phyloP scores from a whole-genome alignment of 2,797 vertebrate genomes.

The Characodon lateralis region DNA sequence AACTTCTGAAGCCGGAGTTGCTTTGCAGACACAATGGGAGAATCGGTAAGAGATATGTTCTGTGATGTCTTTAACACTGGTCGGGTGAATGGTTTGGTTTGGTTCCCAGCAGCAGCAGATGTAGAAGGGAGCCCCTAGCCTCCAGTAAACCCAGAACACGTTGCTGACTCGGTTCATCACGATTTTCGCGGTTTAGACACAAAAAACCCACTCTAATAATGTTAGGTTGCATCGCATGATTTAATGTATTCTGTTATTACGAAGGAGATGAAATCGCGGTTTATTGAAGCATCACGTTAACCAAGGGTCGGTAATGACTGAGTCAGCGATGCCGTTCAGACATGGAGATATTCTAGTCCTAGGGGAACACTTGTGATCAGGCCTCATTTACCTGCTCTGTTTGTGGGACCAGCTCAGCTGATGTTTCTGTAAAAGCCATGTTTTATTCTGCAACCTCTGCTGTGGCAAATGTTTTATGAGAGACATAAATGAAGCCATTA shows the following conservation, averaged over 20 bases:
- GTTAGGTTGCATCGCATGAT: slow-evolving; percentile 49
- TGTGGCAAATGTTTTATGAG: too few species aligned
- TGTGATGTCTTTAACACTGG: not conserved
- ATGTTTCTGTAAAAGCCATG: not conserved
- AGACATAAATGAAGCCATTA: too few species aligned
- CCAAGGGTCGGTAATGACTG: not conserved
- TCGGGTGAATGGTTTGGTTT: not conserved
- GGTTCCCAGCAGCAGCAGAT: slow-evolving; percentile 43
- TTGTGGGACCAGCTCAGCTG: not conserved
- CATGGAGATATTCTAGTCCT: not conserved
- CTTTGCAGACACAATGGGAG: slow-evolving; percentile 57
- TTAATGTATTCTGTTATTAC: not conserved
- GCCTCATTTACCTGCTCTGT: not conserved
- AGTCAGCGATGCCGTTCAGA: not conserved
- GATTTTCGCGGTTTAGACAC: not conserved
- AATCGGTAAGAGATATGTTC: slow-evolving; percentile 45
- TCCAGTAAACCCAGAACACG: slow-evolving; percentile 54
- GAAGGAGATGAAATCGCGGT: not conserved
- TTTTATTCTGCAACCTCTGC: too few species aligned
- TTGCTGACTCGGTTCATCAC: slow-evolving; percentile 56
- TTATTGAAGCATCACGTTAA: not conserved
- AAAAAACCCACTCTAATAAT: slow-evolving; percentile 62
- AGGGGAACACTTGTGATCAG: not conserved
- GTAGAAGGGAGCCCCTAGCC: slow-evolving; percentile 56
- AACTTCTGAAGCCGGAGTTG: slow-evolving; percentile 63